Conservation (phyloP, 2,797 vertebrate species). For the Platyrinchus mystaceus region DNA sequence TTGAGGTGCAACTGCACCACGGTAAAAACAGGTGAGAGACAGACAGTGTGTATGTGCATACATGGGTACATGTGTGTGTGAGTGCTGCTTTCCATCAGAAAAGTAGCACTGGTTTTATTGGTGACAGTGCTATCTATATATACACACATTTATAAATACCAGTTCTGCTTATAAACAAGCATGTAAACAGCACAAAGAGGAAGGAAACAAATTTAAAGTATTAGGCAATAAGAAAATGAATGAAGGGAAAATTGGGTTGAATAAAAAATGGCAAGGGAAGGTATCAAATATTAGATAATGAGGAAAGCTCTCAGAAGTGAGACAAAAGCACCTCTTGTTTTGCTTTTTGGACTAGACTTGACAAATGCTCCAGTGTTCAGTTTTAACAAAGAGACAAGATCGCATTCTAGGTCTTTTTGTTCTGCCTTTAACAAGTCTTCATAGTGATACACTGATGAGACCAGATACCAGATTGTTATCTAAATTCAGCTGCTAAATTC, state of each 20-base stretch:
- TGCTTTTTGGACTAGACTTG: constrained; percentile 18
- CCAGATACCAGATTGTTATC: constrained; percentile 72
- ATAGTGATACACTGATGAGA: constrained; percentile 63
- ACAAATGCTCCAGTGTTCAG: neutral
- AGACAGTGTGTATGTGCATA: fast-evolving
- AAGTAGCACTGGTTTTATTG: neutral
- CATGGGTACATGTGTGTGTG: fast-evolving
- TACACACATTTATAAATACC: neutral
- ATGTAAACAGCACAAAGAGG: neutral
- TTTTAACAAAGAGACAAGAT: constrained; percentile 54
- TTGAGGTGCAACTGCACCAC: neutral
- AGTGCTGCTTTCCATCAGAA: neutral
- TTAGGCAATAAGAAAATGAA: neutral
- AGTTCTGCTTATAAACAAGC: neutral
- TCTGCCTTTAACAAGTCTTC: constrained; percentile 64
- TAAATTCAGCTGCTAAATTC: constrained; percentile 71
- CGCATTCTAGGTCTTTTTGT: constrained; percentile 60
- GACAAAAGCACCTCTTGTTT: constrained; percentile 21
- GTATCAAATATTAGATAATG: neutral
- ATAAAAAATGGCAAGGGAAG: neutral
- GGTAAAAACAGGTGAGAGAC: neutral
- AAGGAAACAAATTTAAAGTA: neutral
- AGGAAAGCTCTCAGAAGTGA: neutral
- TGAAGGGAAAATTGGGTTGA: neutral
- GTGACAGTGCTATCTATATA: neutral